Evolutionary conservation across 2,797 vertebrate genomes (phyloP), one percentile per base, ranked within the genome.

Genomic region (Chaunax sp.): DNA sequence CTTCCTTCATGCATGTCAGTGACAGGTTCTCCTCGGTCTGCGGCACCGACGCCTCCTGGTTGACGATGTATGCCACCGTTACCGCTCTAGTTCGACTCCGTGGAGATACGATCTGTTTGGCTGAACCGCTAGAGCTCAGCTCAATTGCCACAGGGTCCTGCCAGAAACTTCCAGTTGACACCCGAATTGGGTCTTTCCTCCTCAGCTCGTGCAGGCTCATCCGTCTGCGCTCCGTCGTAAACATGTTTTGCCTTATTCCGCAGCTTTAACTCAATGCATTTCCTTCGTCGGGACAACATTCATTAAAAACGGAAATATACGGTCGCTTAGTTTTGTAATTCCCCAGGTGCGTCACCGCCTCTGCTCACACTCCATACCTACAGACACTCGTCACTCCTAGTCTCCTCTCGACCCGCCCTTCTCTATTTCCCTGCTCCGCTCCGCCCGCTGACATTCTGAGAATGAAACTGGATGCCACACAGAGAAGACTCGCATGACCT

Each of bases 161-260:
- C 95, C 96, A 97, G 64, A 95, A 87, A 86, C 95, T 96, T 38
- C 95, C 96, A 1, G 95, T 94, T 0, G 93, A 90, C 57, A 92
- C 87, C 74, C 91, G 40, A 0, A 89, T 71, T 0, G 91, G 84
- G 16, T 93, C 93, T 50, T 56, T 92, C 78, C 91, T 86, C 63
- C 53, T 88, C 28, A 60, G 43, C 0, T 92, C 92, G 35, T 82
- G 91, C 86, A 93, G 88, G 68, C 93, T 94, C 93, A 93, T 93
- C 0, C 93, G 90, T 87, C 94, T 87, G 83, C 94, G 93, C 68
- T 94, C 93, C 0, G 89, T 90, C 23, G 91, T 94, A 73, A 92
- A 93, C 94, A 95, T 95, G 0, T 43, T 14, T 63, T 1, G 3
- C 3, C 0, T 28, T n/a, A 0, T 25, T 52, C 16, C 18, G 18